A percentile compares a stretch with the other conserved stretches of the same genome.
Conservation (phyloP, 2,797 vertebrate species). For the Dipus sagitta region DNA sequence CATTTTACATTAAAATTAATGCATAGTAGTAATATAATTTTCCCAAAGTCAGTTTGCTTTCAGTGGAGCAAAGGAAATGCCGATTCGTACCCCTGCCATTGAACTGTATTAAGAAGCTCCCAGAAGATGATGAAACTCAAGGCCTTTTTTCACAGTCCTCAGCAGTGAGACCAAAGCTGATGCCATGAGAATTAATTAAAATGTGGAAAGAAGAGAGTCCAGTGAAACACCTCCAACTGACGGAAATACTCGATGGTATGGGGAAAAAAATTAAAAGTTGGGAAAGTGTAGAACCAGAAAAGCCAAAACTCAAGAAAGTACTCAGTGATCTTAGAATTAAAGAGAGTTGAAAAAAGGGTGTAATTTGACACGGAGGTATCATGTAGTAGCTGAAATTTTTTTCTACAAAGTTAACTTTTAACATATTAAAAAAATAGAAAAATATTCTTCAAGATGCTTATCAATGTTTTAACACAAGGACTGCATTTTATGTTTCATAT, state of each 20-base stretch:
- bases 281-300: constrained; percentile 62
- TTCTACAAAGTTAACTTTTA: neutral
- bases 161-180: neutral
- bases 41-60: neutral
- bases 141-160: constrained; percentile 4
- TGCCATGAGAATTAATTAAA: neutral
- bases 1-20: neutral
- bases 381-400: neutral
- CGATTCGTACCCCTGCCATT: neutral
- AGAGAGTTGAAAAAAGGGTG: constrained; percentile 3
- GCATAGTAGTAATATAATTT: neutral
- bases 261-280: neutral
- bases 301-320: constrained; percentile 52
- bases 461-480: neutral
- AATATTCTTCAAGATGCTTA: constrained; percentile 23
- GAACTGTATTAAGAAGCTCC: neutral
- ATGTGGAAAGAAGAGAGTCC: neutral
- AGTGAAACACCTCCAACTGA: neutral
- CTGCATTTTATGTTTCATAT: neutral
- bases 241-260: neutral
- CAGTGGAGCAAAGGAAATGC: neutral
- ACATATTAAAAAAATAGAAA: neutral
- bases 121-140: neutral
- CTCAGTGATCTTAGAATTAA: constrained; percentile 26
- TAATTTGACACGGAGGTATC: neutral